phyloP scores from a whole-genome alignment of 2,797 vertebrate species.

The Pseudopleuronectes americanus region DNA sequence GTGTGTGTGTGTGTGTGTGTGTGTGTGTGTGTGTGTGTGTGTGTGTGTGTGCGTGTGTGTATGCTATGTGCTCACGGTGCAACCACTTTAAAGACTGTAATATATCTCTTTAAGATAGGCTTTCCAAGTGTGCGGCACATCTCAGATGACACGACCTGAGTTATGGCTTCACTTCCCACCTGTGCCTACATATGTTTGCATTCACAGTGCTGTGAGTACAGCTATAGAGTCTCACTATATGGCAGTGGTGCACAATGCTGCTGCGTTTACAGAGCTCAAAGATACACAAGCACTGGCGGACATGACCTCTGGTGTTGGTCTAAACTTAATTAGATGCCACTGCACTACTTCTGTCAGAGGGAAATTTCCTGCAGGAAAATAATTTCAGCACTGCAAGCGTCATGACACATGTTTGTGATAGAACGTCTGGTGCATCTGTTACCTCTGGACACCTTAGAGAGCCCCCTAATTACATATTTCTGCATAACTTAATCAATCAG shows the following conservation, averaged over 20 bases:
- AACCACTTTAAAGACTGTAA: conserved; percentile 30
- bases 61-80: conserved; percentile 20
- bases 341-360: neutral
- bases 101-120: conserved; percentile 38
- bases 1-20: conserved; percentile 30
- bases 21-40: neutral
- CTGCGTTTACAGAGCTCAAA: conserved; percentile 6
- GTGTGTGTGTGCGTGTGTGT: conserved; percentile 17
- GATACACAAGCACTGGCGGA: conserved; percentile 18
- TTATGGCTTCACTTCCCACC: conserved; percentile 44
- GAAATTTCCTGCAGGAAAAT: conserved; percentile 27
- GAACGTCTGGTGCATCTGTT: conserved; percentile 50
- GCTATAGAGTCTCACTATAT: conserved; percentile 24
- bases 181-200: conserved; percentile 35
- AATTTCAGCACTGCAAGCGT: conserved; percentile 14
- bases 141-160: conserved; percentile 40
- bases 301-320: conserved; percentile 20
- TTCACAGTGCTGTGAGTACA: conserved; percentile 25
- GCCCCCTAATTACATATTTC: neutral
- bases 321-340: conserved; percentile 41
- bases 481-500: neutral
- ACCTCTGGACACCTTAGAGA: conserved; percentile 32
- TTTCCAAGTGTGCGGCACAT: conserved; percentile 24
- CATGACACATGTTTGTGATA: conserved; percentile 11
- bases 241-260: conserved; percentile 9